A percentile compares a stretch with the other conserved stretches of the same genome.
phyloP scores from a whole-genome alignment of 1,140 invertebrate species.

The Drosophila melanica region DNA sequence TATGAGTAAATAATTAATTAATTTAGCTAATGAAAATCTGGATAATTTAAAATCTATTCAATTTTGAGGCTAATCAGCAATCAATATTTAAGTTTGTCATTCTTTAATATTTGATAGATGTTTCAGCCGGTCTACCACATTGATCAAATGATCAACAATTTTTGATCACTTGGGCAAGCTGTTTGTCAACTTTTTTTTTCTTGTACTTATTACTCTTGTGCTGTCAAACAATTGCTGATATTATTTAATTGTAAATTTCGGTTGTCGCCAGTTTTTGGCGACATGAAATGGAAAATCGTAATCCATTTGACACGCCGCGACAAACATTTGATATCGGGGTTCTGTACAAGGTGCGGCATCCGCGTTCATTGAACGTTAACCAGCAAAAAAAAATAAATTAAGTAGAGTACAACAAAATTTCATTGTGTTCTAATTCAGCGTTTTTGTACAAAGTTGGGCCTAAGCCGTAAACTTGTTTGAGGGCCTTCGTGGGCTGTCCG shows the following conservation, averaged over 20 bases:
- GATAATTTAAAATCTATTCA: not conserved
- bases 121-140: not conserved
- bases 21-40: no score
- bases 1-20: no score
- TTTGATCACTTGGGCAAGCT: constrained; percentile 1
- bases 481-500: constrained; percentile 12
- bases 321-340: constrained; percentile 49
- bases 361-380: constrained; percentile 77
- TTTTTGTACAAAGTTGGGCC: constrained; percentile 39
- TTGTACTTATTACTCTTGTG: not conserved
- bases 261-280: constrained; percentile 28
- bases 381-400: constrained; percentile 21
- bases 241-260: constrained; percentile 49
- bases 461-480: constrained; percentile 76
- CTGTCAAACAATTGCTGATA: constrained; percentile 40
- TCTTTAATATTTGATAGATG: not conserved
- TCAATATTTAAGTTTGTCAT: not conserved
- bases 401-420: constrained; percentile 10
- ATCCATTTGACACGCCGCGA: constrained; percentile 74
- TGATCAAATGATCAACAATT: not conserved
- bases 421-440: constrained; percentile 72
- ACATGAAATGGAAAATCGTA: constrained; percentile 56
- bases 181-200: not conserved
- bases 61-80: no score
- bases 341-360: constrained; percentile 53